Evolutionary conservation across 2,888 invertebrate species (phyloP), one percentile per base, ranked within the genome.

Genomic region (Nipponacmea schrenckii): DNA sequence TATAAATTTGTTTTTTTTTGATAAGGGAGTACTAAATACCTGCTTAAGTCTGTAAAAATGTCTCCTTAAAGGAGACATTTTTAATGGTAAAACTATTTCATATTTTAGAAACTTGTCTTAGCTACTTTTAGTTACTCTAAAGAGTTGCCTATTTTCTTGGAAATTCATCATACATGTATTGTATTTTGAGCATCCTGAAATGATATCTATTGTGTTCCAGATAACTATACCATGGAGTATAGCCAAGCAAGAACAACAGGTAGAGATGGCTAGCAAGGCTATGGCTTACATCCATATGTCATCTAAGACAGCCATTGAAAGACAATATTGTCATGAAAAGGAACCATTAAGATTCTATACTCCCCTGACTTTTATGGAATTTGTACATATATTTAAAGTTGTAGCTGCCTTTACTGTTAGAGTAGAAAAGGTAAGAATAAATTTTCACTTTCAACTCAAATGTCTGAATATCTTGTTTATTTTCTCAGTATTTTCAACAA

Each of bases 231-330:
- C 85, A 4, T 87, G 87, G 87, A 83, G 80, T 74, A 79, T 80
- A 24, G 76, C 79, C 0, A 72, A 77, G 15, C 78, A 76, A 62
- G 64, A 65, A 12, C 85, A 86, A 48, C 87, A 88, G 76, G 76
- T 87, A 15, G 77, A 75, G 3, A 79, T 83, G 78, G 79, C 83
- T 8, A 79, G 84, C 39, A 77, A 80, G 46, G 86, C 86, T 14
- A 87, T 88, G 87, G 84, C 86, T 7, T 88, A 86, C 73, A 82
- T 88, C 44, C 87, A 88, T 73, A 74, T 83, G 71, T 85, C 86
- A 12, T 79, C 86, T 31, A 81, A 81, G 72, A 75, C 76, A 14
- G 85, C 86, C 0, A 74, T 86, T 8, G 85, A 85, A 74, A 76
- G 84, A 64, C 87, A 84, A 71, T 84, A 82, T 72, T 83, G 84